Conservation (phyloP, 1,140 invertebrate genomes). For the Mya arenaria region DNA sequence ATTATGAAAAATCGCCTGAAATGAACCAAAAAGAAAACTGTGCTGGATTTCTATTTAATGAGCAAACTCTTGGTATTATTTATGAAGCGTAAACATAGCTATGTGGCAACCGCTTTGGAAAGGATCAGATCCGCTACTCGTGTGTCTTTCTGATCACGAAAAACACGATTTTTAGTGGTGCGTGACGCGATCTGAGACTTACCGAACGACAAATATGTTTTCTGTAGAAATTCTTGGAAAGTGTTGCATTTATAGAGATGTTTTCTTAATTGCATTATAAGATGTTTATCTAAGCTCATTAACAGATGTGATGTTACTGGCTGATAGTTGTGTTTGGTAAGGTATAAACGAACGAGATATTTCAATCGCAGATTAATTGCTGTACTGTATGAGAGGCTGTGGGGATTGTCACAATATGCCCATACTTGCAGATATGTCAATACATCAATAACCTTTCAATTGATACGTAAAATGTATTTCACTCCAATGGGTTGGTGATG, state of each 20-base stretch:
- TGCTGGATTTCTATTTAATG: conserved; percentile 49
- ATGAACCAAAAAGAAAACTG: conserved; percentile 55
- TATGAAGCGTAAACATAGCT: conserved; percentile 53
- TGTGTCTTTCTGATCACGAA: conserved; percentile 29
- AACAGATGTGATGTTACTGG: conserved; percentile 5
- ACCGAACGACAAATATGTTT: conserved; percentile 16
- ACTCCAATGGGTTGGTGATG: too few relatives aligned
- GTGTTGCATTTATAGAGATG: conserved; percentile 30
- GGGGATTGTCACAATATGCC: neutral
- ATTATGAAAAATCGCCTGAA: conserved; percentile 51
- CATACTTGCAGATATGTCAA: neutral
- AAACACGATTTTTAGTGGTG: conserved; percentile 29
- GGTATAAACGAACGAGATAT: neutral
- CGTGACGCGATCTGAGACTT: conserved; percentile 45
- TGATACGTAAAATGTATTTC: too few relatives aligned
- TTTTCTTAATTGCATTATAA: conserved; percentile 2
- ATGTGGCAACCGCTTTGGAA: conserved; percentile 52
- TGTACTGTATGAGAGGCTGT: neutral
- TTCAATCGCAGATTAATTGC: neutral
- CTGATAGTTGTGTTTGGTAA: neutral
- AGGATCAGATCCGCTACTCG: conserved; percentile 33
- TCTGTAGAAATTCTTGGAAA: conserved; percentile 14
- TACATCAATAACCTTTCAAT: neutral
- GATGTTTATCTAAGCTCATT: neutral
- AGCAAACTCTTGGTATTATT: conserved; percentile 39